Conservation (phyloP, 2,888 invertebrate species). For the Urechis unicinctus region DNA sequence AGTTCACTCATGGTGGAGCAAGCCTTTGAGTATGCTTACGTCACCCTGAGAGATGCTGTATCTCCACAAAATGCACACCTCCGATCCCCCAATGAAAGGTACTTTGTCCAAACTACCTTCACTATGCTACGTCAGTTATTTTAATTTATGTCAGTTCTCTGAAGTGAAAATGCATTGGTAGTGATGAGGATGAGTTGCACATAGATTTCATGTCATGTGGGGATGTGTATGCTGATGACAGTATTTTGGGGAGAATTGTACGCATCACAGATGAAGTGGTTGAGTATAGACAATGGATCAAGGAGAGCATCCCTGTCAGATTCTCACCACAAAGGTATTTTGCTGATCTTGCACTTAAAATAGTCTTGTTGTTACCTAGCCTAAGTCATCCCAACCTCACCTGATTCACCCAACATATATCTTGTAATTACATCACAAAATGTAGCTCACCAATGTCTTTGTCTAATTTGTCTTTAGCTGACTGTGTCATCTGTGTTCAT, state of each 20-base stretch:
- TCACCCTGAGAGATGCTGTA: constrained; percentile 57
- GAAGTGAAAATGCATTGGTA: too few species aligned
- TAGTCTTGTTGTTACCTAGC: too few species aligned
- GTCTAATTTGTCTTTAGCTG: too few species aligned
- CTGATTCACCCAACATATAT: too few species aligned
- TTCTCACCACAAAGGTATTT: neutral
- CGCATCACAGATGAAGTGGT: constrained; percentile 89
- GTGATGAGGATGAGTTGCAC: too few species aligned
- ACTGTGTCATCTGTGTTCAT: too few species aligned
- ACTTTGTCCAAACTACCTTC: too few species aligned
- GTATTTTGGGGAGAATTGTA: constrained; percentile 83
- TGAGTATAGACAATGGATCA: constrained; percentile 65
- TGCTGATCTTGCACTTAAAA: neutral
- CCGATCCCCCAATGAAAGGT: constrained; percentile 6
- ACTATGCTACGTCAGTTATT: neutral
- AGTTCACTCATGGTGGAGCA: constrained; percentile 86
- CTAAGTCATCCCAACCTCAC: too few species aligned
- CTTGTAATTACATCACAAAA: too few species aligned
- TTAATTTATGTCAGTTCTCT: neutral
- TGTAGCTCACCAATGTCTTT: too few species aligned
- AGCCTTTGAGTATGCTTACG: constrained; percentile 95
- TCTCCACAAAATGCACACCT: constrained; percentile 33
- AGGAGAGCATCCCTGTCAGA: constrained; percentile 34
- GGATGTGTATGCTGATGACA: too few species aligned
- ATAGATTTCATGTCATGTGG: too few species aligned